These are phyloP conservation scores for Anas acuta DNA, from an alignment of 2,797 vertebrate genomes.

Conservation along the genomic window DNA sequence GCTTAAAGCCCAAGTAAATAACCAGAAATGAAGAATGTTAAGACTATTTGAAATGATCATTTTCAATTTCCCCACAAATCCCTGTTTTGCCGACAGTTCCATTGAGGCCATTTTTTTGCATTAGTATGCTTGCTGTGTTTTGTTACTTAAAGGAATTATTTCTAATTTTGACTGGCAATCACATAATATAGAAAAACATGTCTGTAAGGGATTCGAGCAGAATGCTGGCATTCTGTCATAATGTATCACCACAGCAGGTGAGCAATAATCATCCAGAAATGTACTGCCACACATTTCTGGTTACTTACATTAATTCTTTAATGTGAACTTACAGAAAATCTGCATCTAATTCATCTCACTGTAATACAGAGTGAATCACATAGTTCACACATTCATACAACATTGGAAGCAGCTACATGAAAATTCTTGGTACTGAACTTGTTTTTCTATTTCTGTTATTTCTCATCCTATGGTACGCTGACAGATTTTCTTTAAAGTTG, in stretches of 20 bases:
- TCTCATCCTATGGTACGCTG: background rate
- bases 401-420: background rate
- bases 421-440: background rate
- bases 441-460: background rate
- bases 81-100: background rate
- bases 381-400: background rate
- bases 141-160: background rate
- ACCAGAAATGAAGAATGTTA: background rate
- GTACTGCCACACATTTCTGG: background rate
- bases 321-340: background rate
- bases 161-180: background rate
- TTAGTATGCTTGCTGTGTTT: background rate
- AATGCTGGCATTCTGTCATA: background rate
- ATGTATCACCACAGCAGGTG: background rate
- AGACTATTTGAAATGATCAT: background rate
- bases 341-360: background rate
- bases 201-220: background rate
- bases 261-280: background rate
- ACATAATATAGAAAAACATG: background rate
- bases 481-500: background rate
- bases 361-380: background rate
- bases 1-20: background rate
- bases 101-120: background rate
- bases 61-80: background rate
- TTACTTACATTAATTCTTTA: slow-evolving; percentile 2